These are phyloP conservation scores for Mustela lutreola DNA, from an alignment of 2,113 vertebrate genomes.

Conservation along the genomic window DNA sequence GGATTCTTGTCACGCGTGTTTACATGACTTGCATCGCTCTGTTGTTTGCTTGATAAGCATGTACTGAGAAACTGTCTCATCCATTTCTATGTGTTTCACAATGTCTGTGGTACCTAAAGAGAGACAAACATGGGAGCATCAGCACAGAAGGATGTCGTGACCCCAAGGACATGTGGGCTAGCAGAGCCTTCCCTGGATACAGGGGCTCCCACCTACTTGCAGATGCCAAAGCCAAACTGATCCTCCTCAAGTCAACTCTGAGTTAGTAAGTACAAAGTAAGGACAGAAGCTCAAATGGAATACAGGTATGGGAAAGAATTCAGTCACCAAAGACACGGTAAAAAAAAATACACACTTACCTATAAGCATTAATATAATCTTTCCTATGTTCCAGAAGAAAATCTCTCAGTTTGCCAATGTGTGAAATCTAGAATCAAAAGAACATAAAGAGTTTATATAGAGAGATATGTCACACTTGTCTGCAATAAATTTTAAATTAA, in stretches of 20 bases:
- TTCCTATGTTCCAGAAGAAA: conserved; percentile 98
- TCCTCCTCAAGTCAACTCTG: not conserved
- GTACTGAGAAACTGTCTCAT: not conserved
- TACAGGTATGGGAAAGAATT: not conserved
- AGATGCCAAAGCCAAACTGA: not conserved
- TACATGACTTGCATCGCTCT: fast-evolving
- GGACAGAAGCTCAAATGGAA: not conserved
- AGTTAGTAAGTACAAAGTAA: not conserved
- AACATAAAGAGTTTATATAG: not conserved
- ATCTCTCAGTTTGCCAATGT: conserved; percentile 98
- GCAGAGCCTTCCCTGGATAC: not conserved
- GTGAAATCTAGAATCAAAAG: conserved; percentile 91
- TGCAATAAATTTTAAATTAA: not conserved
- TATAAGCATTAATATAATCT: conserved; percentile 96
- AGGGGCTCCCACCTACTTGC: not conserved
- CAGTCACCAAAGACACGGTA: not conserved
- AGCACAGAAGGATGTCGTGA: no score
- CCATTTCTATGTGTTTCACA: not conserved
- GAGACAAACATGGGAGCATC: fast-evolving
- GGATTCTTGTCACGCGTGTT: not conserved
- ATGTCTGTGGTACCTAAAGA: fast-evolving
- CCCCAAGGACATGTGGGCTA: fast-evolving
- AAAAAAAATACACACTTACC: conserved; percentile 85
- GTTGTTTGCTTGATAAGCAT: fast-evolving
- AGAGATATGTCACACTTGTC: not conserved